These are phyloP conservation scores for Troilus luridus DNA, from an alignment of 2,888 invertebrate species.

Conservation along the genomic window DNA sequence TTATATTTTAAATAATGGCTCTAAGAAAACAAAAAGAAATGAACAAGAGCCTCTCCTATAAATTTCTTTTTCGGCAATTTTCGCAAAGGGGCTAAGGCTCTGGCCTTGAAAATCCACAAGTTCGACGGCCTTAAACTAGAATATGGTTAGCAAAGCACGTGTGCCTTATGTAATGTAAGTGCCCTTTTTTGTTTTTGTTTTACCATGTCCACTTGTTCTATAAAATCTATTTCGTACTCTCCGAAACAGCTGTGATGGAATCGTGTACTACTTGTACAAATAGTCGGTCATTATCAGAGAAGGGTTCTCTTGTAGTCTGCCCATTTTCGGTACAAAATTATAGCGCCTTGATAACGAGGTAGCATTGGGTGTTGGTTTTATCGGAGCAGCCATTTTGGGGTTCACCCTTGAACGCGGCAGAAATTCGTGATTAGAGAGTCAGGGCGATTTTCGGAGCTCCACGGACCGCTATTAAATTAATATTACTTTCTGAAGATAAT, in stretches of 20 bases:
- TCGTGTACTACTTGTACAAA: neutral
- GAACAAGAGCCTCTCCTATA: neutral
- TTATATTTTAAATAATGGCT: too few species aligned
- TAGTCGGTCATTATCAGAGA: neutral
- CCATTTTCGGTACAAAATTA: conserved; percentile 4
- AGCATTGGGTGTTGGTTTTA: neutral
- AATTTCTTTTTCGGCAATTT: neutral
- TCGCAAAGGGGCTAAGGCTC: neutral
- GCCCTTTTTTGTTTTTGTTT: neutral
- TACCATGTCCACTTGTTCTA: neutral
- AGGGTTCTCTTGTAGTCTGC: neutral
- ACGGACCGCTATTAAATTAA: neutral
- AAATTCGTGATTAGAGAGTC: neutral
- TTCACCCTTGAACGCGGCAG: neutral
- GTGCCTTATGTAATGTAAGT: conserved; percentile 13
- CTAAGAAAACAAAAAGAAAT: too few species aligned
- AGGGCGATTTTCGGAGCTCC: neutral
- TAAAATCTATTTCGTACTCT: neutral
- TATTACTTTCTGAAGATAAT: neutral
- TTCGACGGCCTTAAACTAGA: conserved; percentile 25
- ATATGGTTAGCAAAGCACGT: conserved; percentile 46
- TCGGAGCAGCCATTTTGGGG: neutral
- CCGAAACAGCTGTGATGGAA: neutral
- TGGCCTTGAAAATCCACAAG: conserved; percentile 30
- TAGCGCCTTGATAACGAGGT: neutral